Evolutionary conservation across 2,888 invertebrate genomes (phyloP).

Genomic region (Cerastis rubricosa): DNA sequence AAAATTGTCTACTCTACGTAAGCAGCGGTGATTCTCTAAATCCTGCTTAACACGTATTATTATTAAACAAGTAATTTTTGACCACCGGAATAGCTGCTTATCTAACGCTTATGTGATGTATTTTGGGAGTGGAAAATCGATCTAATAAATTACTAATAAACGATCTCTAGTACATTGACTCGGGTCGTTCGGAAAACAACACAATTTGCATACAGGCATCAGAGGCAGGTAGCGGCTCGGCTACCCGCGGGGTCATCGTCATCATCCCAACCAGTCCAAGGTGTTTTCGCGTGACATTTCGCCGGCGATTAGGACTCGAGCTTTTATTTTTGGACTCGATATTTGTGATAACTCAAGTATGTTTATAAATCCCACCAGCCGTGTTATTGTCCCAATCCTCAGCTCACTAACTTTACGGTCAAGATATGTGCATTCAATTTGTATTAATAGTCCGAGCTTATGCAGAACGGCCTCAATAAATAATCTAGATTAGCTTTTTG

Average conservation of each 20-base stretch:
- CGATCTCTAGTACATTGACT: slow-evolving; percentile 84
- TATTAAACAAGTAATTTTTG: slow-evolving; percentile 54
- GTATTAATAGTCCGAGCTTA: slow-evolving; percentile 25
- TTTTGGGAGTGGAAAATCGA: slow-evolving; percentile 72
- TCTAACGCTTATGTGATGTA: slow-evolving; percentile 57
- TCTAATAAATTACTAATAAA: slow-evolving; percentile 85
- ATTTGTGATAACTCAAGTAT: slow-evolving; percentile 59
- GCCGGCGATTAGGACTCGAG: slow-evolving; percentile 79
- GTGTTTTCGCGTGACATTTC: slow-evolving; percentile 85
- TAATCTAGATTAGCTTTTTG: slow-evolving; percentile 44
- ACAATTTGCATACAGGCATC: slow-evolving; percentile 86
- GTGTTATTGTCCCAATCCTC: slow-evolving; percentile 67
- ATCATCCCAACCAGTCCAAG: slow-evolving; percentile 83
- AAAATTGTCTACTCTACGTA: slow-evolving; percentile 36
- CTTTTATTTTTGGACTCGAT: slow-evolving; percentile 70
- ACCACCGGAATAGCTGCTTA: slow-evolving; percentile 59
- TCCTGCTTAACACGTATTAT: slow-evolving; percentile 58
- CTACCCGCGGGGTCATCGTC: slow-evolving; percentile 85
- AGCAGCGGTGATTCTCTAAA: slow-evolving; percentile 45
- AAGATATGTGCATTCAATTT: slow-evolving; percentile 51
- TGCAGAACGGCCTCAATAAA: slow-evolving; percentile 47
- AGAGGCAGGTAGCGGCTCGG: slow-evolving; percentile 84
- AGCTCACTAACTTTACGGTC: slow-evolving; percentile 62
- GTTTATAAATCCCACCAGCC: slow-evolving; percentile 66
- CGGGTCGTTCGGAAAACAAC: slow-evolving; percentile 81